Conservation (phyloP, 2,113 vertebrate species). For the Rhipidura dahli region DNA sequence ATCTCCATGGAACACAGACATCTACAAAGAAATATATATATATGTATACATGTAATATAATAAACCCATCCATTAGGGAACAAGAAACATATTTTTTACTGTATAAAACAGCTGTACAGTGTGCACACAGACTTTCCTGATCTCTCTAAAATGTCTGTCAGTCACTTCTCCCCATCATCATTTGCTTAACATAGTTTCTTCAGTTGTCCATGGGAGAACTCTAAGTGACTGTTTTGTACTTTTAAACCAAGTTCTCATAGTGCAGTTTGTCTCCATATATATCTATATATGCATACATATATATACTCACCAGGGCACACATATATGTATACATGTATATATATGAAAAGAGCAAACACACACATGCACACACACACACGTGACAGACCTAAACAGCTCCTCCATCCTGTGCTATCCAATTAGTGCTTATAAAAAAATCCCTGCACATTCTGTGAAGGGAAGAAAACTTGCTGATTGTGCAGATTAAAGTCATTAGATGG, state of each 20-base stretch:
- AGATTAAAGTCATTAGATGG: not conserved
- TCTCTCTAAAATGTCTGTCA: conserved; percentile 15
- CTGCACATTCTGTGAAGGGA: not conserved
- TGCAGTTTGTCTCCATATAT: conserved; percentile 25
- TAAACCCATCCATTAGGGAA: conserved; percentile 20
- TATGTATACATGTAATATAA: conserved; percentile 14
- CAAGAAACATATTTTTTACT: conserved; percentile 1
- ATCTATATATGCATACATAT: not conserved
- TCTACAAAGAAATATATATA: conserved; percentile 56
- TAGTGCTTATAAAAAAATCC: not conserved
- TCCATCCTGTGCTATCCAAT: conserved; percentile 39
- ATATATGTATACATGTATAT: not conserved
- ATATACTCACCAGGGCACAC: not conserved
- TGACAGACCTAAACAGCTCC: not conserved
- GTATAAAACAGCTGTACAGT: conserved; percentile 53
- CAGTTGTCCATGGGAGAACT: not conserved
- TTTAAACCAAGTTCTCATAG: not conserved
- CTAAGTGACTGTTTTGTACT: not conserved
- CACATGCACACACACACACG: not conserved
- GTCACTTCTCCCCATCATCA: not conserved
- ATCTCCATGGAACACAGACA: conserved; percentile 45
- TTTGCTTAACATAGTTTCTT: not conserved
- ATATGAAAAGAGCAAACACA: not conserved
- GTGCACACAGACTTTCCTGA: not conserved
- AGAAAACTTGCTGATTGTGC: conserved; percentile 5